Evolutionary conservation across 2,888 invertebrate species (phyloP).

Genomic region (Labia minor): DNA sequence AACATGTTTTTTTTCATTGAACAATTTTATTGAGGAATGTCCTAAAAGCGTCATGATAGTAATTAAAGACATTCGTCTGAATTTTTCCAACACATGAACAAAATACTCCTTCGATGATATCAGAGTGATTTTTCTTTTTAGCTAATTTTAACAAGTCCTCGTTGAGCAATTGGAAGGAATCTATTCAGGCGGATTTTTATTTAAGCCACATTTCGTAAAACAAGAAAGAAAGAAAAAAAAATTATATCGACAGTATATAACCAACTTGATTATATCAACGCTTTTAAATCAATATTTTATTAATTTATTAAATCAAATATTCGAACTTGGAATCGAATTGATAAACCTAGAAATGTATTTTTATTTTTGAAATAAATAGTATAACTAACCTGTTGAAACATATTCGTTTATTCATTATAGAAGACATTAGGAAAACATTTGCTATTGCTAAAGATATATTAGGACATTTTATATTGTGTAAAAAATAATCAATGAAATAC

Average conservation of each 20-base stretch:
- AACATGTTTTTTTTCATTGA: no score
- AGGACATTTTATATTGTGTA: slow-evolving; percentile 13
- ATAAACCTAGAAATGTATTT: no score
- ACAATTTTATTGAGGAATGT: no score
- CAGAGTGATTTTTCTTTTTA: neutral
- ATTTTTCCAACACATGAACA: no score
- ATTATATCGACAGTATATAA: neutral
- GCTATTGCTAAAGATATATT: slow-evolving; percentile 1
- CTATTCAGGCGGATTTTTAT: neutral
- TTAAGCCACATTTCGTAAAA: neutral
- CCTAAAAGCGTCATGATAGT: no score
- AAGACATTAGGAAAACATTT: slow-evolving; percentile 2
- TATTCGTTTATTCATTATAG: neutral
- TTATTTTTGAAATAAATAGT: neutral
- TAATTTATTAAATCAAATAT: no score
- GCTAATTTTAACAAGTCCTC: neutral
- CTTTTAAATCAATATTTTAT: no score
- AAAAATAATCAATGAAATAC: neutral
- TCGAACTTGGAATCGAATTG: no score
- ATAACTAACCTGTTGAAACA: neutral
- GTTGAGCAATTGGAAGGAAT: neutral
- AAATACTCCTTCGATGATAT: no score
- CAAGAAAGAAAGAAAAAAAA: neutral
- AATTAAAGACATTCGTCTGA: no score
- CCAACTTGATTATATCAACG: neutral